Base-by-base conservation (phyloP, 2,888 invertebrate species). In the Pheosia tremula region DNA sequence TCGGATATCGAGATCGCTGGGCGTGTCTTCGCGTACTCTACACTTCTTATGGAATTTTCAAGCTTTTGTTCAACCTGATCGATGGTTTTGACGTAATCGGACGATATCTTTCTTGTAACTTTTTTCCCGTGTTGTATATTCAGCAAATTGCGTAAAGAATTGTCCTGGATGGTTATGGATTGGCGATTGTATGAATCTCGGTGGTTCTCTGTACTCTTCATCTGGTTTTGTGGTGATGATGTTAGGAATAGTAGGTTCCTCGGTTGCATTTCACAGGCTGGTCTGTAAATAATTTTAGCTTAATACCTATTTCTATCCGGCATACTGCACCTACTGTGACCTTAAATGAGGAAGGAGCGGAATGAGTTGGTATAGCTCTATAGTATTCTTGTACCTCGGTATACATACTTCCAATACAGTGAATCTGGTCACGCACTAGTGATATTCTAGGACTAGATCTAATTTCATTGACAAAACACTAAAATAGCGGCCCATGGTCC, bases 11-110 rank as follows among this genome's bases (percentile, higher is more conserved):
- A 77, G 52, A 91, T 68, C 0, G 86, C 64, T 0, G 92, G 91
- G 52, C 92, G 81, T 3, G 67, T 78, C 68, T 80, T 88, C 0
- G 88, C 85, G 62, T 75, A 89, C 62, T 91, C 90, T 5, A 88
- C 69, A 67, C 81, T 86, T 47, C 90, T 68, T 13, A 91, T 75
- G 0, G 91, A 87, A 56, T 64, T 81, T 38, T 83, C 78, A 3
- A 58, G 43, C 52, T 65, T 80, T 4, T 82, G 77, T 60, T 85
- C 81, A 4, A 85, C 81, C 60, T 83, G 79, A 43, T 86, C 84
- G 37, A 90, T 84, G 3, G 88, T 87, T 62, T 83, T 87, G 0
- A 88, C 87, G 64, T 91, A 90, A 63, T 92, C 91, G 0, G 88
- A 84, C 3, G 91, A 91, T 67, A 91, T 84, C 72, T 90, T 90